These are phyloP conservation scores for Megalonaias nervosa DNA, from an alignment of 1,140 invertebrate species.

Conservation along the genomic window DNA sequence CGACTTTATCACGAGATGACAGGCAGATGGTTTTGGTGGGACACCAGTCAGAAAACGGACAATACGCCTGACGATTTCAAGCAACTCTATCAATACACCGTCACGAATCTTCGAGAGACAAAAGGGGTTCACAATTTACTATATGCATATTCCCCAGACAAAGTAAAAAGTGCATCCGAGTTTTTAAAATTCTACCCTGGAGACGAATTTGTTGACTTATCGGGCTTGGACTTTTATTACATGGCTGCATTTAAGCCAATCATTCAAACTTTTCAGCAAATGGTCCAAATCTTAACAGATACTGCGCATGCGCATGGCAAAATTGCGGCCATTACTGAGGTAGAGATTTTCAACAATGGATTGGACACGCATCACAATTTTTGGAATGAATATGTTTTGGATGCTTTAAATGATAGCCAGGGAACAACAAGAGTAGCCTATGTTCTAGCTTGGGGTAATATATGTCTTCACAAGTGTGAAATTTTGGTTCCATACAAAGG, in stretches of 20 bases:
- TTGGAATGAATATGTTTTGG: constrained; percentile 19
- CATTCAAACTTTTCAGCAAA: background rate
- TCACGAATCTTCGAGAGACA: constrained; percentile 24
- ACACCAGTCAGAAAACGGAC: constrained; percentile 1
- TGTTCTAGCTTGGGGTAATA: constrained; percentile 30
- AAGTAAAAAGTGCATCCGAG: background rate
- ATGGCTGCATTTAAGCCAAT: background rate
- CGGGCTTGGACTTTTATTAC: constrained; percentile 31
- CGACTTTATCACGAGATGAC: constrained; percentile 33
- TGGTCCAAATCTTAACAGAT: constrained; percentile 6
- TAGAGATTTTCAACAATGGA: constrained; percentile 10
- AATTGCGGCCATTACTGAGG: constrained; percentile 31
- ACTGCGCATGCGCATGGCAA: constrained; percentile 23
- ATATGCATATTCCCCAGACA: constrained; percentile 28
- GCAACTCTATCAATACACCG: constrained; percentile 23
- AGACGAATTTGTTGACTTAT: constrained; percentile 32
- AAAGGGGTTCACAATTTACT: constrained; percentile 36
- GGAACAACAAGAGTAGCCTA: constrained; percentile 18
- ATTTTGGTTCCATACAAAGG: constrained; percentile 26
- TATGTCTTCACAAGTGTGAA: constrained; percentile 7
- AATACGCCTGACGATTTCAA: constrained; percentile 35
- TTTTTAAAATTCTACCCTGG: constrained; percentile 32
- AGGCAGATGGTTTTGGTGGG: constrained; percentile 40
- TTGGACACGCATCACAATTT: constrained; percentile 19
- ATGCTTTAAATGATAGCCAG: constrained; percentile 11